Evolutionary conservation across 2,888 invertebrate genomes (phyloP).

Genomic region (Drosophila kambysellisi): DNA sequence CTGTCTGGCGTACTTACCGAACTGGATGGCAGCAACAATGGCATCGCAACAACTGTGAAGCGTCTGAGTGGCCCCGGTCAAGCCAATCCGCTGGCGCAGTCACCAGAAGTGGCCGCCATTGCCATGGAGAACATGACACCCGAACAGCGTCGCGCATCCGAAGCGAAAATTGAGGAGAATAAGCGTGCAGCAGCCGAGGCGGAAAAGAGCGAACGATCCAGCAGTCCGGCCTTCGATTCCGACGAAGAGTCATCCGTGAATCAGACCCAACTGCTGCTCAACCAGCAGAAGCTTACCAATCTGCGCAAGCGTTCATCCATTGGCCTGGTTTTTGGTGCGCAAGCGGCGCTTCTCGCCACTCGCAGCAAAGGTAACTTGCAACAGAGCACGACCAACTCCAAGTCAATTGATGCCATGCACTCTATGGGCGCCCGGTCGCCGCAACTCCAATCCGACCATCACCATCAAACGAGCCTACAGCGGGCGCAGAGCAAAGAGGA

Average conservation of each 20-base stretch:
- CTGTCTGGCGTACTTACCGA: conserved; percentile 55
- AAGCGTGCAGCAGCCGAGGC: conserved; percentile 85
- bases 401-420: conserved; percentile 81
- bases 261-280: conserved; percentile 84
- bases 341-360: conserved; percentile 84
- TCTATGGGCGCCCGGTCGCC: conserved; percentile 63
- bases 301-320: conserved; percentile 84
- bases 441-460: conserved; percentile 12
- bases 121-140: conserved; percentile 65
- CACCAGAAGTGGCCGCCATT: conserved; percentile 70
- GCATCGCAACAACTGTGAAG: conserved; percentile 81
- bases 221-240: conserved; percentile 97
- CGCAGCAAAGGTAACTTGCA: conserved; percentile 83
- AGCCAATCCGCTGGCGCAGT: conserved; percentile 79
- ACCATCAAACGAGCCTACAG: conserved; percentile 50
- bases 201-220: conserved; percentile 93
- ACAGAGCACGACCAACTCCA: conserved; percentile 80
- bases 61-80: conserved; percentile 79
- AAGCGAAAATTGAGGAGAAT: conserved; percentile 71
- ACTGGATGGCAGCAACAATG: conserved; percentile 50
- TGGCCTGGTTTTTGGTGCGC: conserved; percentile 84
- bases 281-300: conserved; percentile 81
- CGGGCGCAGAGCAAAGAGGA: conserved; percentile 83
- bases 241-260: conserved; percentile 94
- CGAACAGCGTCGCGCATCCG: conserved; percentile 77